Conservation (phyloP, 2,797 vertebrate species). For the Pipistrellus pygmaeus region DNA sequence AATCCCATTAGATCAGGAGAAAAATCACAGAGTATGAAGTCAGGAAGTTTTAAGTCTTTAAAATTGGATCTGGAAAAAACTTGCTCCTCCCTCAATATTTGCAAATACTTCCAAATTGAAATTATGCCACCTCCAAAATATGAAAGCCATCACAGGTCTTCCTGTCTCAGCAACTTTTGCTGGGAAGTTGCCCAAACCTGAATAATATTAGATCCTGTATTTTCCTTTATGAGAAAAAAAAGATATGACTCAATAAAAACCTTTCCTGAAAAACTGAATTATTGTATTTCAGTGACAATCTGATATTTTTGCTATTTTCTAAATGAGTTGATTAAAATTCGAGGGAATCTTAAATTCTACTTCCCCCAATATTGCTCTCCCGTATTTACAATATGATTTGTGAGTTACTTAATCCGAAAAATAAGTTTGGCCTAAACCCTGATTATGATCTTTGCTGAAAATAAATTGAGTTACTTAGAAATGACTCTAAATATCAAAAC, state of each 20-base stretch:
- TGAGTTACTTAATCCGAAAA: not conserved
- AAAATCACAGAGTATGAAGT: not conserved
- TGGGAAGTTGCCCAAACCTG: slow-evolving; percentile 75
- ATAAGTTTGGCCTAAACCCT: not conserved
- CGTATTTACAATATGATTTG: not conserved
- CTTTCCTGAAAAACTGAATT: not conserved
- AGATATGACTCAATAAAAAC: not conserved
- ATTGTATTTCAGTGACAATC: slow-evolving; percentile 29
- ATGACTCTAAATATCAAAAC: not conserved
- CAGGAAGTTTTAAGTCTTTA: slow-evolving; percentile 74
- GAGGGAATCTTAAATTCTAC: not conserved
- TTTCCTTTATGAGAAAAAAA: slow-evolving; percentile 63
- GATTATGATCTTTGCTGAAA: not conserved
- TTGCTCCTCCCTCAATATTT: slow-evolving; percentile 73
- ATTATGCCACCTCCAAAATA: slow-evolving; percentile 83
- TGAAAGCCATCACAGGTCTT: slow-evolving; percentile 75
- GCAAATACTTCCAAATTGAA: slow-evolving; percentile 81
- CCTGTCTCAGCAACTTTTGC: slow-evolving; percentile 83
- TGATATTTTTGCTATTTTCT: slow-evolving; percentile 20
- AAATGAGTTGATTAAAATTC: slow-evolving; percentile 62
- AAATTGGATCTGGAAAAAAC: slow-evolving; percentile 81
- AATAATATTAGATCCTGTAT: slow-evolving; percentile 77
- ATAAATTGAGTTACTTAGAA: not conserved
- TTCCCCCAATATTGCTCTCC: not conserved
- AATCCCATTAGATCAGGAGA: slow-evolving; percentile 50